Base-by-base conservation (phyloP, 2,888 invertebrate species). In the Andrena praecox region DNA sequence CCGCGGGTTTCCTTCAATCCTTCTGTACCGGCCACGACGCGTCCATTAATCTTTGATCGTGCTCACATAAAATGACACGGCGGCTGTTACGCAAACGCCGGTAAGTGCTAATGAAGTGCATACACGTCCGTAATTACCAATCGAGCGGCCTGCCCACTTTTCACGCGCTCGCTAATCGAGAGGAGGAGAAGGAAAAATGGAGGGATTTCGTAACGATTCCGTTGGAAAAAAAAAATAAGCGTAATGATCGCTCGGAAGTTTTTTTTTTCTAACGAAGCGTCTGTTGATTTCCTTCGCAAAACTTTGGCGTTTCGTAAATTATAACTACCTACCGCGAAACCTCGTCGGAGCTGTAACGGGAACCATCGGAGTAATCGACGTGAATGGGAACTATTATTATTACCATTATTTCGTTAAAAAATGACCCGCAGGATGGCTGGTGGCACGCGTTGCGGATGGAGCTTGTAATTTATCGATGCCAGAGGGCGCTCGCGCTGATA, bases 91-190 rank as follows among this genome's bases (percentile, higher is more conserved):
- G 92, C 90, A 93, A 93, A 89, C 82, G 87, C 77, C 82, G 85
- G 89, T 90, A 87, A 91, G 91, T 89, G 89, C 91, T 93, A 93
- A 93, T 93, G 91, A 93, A 93, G 93, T 92, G 91, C 91, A 92
- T 91, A 91, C 90, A 90, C 87, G 82, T 87, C 80, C 79, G 91
- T 91, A 93, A 93, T 93, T 93, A 93, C 89, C 87, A 87, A 86
- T 87, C 89, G 88, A 88, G 87, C 85, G 84, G 87, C 87, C 90
- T 92, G 89, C 90, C 89, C 89, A 90, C 88, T 90, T 91, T 89
- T 89, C 90, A 87, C 88, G 86, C 88, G 69, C 68, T 67, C 68
- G 52, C 77, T 77, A 77, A 77, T 82, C 82, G 83, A 89, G 79
- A 76, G 82, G 79, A 67, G 73, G 77, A 74, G 77, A 78, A 85